Base-by-base conservation (phyloP, 2,888 invertebrate species). In the Villa cingulata region DNA sequence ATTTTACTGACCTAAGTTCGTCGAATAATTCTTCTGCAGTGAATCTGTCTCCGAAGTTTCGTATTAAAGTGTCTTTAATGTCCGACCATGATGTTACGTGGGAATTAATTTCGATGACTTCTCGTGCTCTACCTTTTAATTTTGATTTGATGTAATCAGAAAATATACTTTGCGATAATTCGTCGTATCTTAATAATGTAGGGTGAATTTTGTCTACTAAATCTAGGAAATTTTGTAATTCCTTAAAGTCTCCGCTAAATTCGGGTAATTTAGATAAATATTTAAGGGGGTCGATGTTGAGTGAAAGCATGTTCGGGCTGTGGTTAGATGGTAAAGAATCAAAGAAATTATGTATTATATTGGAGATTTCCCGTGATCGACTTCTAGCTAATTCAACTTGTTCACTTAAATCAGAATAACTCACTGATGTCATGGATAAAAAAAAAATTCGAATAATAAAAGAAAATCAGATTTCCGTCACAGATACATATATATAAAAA, bases 41-140 rank as follows among this genome's bases (percentile, higher is more conserved):
- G 7, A 32, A n/a, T 7, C 51, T 37, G 29, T 51, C 51, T 29
- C 51, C 48, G 15, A 51, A 51, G 37, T 51, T 51, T 12, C 46
- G 43, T 12, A 46, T 34, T 4, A 51, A 20, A 15, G 39, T 46
- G 1, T 12, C 18, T 43, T 34, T 43, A 15, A 43, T 32, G 5
- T 43, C 36, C 7, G 12, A 12, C 47, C 47, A 47, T 0, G 32
- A 39, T 2, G 27, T 43, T 1, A 44, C 18, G 7, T 50, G 44
- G 3, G 19, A 16, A 40, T 44, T 47, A 27, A 50, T 47, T 43
- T 50, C 46, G 9, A 47, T 50, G 3, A 37, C 41, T 16, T 44
- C 44, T n/a, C 44, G 16, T 12, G 49, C 27, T 29, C 37, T 49
- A 7, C 43, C 37, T 46, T 43, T 46, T 6, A 49, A 14, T 40